Percentiles rank a stretch among this genome's conserved stretches.
These are phyloP conservation scores for Scolanthus callimorphus DNA, from an alignment of 92 coral and sea anemone species.

Conservation along the genomic window DNA sequence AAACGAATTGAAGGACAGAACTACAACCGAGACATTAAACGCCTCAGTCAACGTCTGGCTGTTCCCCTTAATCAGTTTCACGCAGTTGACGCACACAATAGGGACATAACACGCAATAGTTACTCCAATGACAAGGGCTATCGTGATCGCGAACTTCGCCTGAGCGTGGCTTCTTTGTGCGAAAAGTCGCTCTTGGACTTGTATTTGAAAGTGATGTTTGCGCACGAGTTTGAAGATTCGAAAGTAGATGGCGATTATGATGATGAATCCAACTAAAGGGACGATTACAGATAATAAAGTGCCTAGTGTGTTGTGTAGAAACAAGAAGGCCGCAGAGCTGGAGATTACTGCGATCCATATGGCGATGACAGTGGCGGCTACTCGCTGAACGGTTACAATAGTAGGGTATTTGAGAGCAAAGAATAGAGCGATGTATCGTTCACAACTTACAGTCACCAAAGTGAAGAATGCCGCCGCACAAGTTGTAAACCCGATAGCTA, in stretches of 20 bases:
- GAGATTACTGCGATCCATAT: neutral
- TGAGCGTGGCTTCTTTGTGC: too few relatives aligned
- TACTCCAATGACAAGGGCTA: too few relatives aligned
- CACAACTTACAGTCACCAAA: slow-evolving; percentile 14
- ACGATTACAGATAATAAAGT: neutral
- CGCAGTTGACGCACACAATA: too few relatives aligned
- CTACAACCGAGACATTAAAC: too few relatives aligned
- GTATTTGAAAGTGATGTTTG: slow-evolving; percentile 17
- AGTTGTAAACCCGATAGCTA: slow-evolving; percentile 11
- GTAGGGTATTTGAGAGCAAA: slow-evolving; percentile 6
- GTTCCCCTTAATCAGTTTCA: too few relatives aligned
- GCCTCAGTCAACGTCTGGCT: too few relatives aligned
- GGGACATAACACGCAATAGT: too few relatives aligned
- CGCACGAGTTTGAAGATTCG: slow-evolving; percentile 14
- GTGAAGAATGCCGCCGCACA: slow-evolving; percentile 16
- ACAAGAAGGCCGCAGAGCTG: neutral
- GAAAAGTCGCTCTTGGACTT: too few relatives aligned
- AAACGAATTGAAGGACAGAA: too few relatives aligned
- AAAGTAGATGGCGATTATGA: slow-evolving; percentile 4
- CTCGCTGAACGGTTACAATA: slow-evolving; percentile 1
- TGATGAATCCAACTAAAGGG: slow-evolving; percentile 8
- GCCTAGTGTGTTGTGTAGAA: neutral
- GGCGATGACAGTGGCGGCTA: neutral
- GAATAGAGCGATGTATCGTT: slow-evolving; percentile 20
- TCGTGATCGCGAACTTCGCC: too few relatives aligned